Percentiles rank a stretch among this genome's conserved stretches.
Conservation (phyloP, 2,797 vertebrate species). For the Tadarida brasiliensis region DNA sequence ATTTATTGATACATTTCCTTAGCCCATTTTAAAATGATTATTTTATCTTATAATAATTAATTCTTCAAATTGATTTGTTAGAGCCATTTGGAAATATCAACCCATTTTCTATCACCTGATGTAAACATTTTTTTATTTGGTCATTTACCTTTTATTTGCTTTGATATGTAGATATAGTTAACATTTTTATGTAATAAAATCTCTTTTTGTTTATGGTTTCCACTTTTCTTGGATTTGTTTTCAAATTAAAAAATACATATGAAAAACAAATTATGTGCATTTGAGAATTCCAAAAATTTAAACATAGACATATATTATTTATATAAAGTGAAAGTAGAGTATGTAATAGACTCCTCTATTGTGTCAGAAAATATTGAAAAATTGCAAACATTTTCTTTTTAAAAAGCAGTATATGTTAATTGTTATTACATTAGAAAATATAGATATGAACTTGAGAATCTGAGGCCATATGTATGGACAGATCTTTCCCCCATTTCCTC, state of each 20-base stretch:
- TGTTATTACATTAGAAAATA: conserved; percentile 51
- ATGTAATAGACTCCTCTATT: not conserved
- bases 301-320: not conserved
- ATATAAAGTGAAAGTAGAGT: not conserved
- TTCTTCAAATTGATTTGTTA: conserved; percentile 26
- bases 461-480: not conserved
- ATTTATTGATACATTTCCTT: not conserved
- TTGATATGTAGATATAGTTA: conserved; percentile 30
- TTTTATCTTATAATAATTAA: conserved; percentile 53
- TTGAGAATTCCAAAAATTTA: conserved; percentile 42
- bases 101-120: not conserved
- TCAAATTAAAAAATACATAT: conserved; percentile 13
- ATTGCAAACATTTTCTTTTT: conserved; percentile 6
- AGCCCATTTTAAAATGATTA: not conserved
- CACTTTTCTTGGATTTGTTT: conserved; percentile 8
- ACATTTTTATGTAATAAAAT: conserved; percentile 12
- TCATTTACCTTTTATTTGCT: conserved; percentile 13
- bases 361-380: conserved; percentile 16
- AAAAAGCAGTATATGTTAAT: not conserved
- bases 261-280: not conserved
- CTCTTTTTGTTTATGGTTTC: not conserved
- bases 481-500: not conserved
- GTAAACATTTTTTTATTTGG: conserved; percentile 24
- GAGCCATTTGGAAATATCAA: not conserved
- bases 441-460: not conserved